Evolutionary conservation across 23 tunicate species (phyloP).

Genomic region (Botrylloides violaceus): DNA sequence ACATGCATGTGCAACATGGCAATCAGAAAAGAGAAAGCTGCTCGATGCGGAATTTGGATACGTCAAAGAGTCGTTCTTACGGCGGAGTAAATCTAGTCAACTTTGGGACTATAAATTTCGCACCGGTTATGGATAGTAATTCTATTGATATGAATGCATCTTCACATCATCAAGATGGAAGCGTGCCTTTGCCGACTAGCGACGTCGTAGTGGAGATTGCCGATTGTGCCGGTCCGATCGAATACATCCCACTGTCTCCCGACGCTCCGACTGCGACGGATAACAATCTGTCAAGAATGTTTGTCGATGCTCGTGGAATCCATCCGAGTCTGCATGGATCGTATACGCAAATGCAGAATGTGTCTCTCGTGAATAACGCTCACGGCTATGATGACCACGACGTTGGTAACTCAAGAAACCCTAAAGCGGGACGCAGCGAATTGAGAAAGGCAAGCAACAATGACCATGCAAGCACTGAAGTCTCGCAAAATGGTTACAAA

Average conservation of each 20-base stretch:
- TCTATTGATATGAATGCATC: not conserved
- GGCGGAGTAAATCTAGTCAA: conserved; percentile 9
- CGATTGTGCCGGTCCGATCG: not conserved
- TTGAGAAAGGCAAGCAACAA: not conserved
- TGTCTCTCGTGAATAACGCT: not conserved
- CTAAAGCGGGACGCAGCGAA: not conserved
- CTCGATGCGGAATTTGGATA: not conserved
- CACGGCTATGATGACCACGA: not conserved
- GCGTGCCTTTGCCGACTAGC: not conserved
- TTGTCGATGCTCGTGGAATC: not conserved
- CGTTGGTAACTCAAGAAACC: not conserved
- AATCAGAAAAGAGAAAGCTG: not conserved
- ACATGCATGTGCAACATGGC: not conserved
- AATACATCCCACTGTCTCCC: not conserved
- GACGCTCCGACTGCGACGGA: not conserved
- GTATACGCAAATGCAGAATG: conserved; percentile 12
- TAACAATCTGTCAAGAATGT: not conserved
- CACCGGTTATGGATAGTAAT: conserved; percentile 18
- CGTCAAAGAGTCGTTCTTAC: conserved; percentile 8
- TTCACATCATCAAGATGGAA: too few species aligned
- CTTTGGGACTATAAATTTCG: conserved; percentile 16
- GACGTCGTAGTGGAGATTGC: not conserved
- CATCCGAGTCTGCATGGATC: not conserved
- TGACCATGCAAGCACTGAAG: not conserved
- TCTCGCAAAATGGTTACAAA: not conserved